Percentiles rank a stretch among this genome's conserved stretches.
Conservation (phyloP, 2,888 invertebrate genomes). For the Ametastegia equiseti region DNA sequence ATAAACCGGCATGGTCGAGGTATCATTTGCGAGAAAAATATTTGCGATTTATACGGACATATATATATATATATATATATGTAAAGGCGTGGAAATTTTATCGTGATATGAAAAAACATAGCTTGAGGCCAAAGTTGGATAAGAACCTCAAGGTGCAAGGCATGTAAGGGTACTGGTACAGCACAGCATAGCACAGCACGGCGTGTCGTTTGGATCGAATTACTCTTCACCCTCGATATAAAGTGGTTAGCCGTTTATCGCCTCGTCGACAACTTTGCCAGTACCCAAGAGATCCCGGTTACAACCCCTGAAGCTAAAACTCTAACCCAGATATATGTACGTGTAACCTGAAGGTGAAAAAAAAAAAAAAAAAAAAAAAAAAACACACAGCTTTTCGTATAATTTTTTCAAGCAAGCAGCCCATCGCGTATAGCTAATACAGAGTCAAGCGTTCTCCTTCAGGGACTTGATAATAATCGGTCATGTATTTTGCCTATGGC, state of each 20-base stretch:
- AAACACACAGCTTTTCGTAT: not conserved
- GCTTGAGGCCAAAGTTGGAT: not conserved
- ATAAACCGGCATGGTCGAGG: conserved; percentile 27
- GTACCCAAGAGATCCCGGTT: not conserved
- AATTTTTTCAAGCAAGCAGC: not conserved
- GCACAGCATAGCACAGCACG: too few species aligned
- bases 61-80: too few species aligned
- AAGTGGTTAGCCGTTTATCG: conserved; percentile 31
- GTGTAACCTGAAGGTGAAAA: not conserved
- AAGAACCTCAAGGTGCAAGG: conserved; percentile 15
- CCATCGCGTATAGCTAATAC: not conserved
- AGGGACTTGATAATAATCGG: not conserved
- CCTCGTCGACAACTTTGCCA: conserved; percentile 21
- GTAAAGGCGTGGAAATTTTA: not conserved
- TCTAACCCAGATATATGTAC: not conserved
- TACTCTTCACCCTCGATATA: conserved; percentile 27
- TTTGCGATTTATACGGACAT: not conserved
- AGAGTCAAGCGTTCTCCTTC: conserved; percentile 2
- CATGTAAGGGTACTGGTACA: too few species aligned
- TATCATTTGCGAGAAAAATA: not conserved
- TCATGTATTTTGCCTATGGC: conserved; percentile 4
- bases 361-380: not conserved
- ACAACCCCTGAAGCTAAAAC: not conserved
- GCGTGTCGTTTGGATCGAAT: conserved; percentile 27
- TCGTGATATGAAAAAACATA: conserved; percentile 3